phyloP scores from a whole-genome alignment of 2,888 invertebrate genomes.

The Kryphioiulus occultus region DNA sequence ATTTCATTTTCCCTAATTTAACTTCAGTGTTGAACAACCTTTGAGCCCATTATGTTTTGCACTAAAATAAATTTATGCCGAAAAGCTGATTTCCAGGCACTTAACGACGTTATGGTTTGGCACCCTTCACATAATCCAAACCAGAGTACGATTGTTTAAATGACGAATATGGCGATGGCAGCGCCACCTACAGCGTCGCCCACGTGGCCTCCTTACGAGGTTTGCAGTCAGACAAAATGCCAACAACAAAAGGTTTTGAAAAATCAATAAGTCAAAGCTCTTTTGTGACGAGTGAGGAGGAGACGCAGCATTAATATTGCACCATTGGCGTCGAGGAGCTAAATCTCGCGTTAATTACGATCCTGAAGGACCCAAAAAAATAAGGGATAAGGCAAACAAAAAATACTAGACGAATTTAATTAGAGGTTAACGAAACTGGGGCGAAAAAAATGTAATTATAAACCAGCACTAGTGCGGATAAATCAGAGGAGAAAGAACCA shows the following conservation, averaged over 20 bases:
- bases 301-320: conserved; percentile 21
- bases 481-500: not conserved
- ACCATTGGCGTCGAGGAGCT: not conserved
- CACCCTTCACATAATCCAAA: too few species aligned
- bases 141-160: too few species aligned
- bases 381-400: not conserved
- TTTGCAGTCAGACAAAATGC: not conserved
- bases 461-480: too few species aligned
- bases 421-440: not conserved
- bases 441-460: not conserved
- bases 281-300: conserved; percentile 12
- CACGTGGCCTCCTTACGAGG: not conserved
- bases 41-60: too few species aligned
- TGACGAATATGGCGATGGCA: too few species aligned
- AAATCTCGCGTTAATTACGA: conserved; percentile 3
- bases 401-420: not conserved
- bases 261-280: conserved; percentile 35
- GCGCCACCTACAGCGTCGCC: too few species aligned
- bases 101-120: too few species aligned
- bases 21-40: too few species aligned
- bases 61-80: too few species aligned
- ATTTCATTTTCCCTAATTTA: too few species aligned
- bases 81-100: too few species aligned
- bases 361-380: not conserved
- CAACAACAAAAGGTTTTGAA: not conserved